phyloP scores from a whole-genome alignment of 2,888 invertebrate genomes.

The Epinotia brunnichana region DNA sequence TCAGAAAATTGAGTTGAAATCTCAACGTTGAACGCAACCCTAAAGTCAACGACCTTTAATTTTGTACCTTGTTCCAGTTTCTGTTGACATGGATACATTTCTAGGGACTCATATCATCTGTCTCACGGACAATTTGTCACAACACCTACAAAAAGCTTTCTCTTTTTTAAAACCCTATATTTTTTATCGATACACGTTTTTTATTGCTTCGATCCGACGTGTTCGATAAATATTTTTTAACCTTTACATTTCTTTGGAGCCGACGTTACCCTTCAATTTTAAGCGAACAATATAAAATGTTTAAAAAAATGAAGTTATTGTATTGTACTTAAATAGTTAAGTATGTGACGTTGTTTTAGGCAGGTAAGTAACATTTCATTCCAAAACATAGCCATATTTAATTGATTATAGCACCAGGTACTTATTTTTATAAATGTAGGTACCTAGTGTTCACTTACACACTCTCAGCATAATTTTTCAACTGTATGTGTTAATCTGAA shows the following conservation, averaged over 20 bases:
- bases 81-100: conserved; percentile 6
- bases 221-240: conserved; percentile 14
- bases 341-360: too few relatives aligned
- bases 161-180: conserved; percentile 38
- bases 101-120: conserved; percentile 20
- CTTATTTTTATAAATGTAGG: too few relatives aligned
- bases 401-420: too few relatives aligned
- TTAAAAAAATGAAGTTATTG: too few relatives aligned
- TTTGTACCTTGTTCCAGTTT: conserved; percentile 18
- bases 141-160: conserved; percentile 42
- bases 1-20: background rate
- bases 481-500: too few relatives aligned
- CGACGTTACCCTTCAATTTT: too few relatives aligned
- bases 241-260: conserved; percentile 3
- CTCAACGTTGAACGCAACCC: background rate
- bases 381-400: too few relatives aligned
- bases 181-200: conserved; percentile 41
- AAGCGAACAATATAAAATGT: too few relatives aligned
- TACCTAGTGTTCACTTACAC: too few relatives aligned
- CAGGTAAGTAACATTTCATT: too few relatives aligned
- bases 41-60: conserved; percentile 12
- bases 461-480: too few relatives aligned
- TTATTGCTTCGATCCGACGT: conserved; percentile 21
- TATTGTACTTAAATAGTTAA: too few relatives aligned
- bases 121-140: conserved; percentile 40